Evolutionary conservation across 2,797 vertebrate species (phyloP).

Genomic region (Pseudomugil tenellus): DNA sequence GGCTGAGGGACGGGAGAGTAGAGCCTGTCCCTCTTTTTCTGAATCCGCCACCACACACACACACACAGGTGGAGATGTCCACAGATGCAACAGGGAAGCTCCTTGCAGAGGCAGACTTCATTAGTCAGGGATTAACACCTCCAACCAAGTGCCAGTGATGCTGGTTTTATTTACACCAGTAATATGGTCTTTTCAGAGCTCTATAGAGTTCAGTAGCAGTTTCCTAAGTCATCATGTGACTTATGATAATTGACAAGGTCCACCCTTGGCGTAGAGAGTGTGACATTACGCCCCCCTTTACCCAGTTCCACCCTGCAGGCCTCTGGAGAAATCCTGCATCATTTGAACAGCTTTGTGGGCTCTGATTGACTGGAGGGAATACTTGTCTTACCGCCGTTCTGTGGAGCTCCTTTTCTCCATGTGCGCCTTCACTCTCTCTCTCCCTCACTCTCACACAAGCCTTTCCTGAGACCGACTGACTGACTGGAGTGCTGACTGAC

Average conservation of each 20-base stretch:
- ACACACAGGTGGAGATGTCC: conserved; percentile 68
- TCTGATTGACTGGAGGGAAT: conserved; percentile 71
- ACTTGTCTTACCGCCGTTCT: conserved; percentile 56
- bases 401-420: conserved; percentile 33
- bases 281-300: conserved; percentile 63
- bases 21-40: conserved; percentile 73
- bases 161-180: conserved; percentile 74
- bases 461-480: conserved; percentile 52
- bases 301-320: conserved; percentile 48
- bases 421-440: conserved; percentile 43
- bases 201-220: conserved; percentile 37
- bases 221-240: conserved; percentile 56
- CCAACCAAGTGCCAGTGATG: conserved; percentile 63
- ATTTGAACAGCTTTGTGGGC: conserved; percentile 66
- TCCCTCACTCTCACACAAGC: conserved; percentile 21
- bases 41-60: conserved; percentile 52
- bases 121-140: conserved; percentile 85
- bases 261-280: conserved; percentile 47
- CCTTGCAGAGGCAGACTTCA: conserved; percentile 76
- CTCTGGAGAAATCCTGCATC: conserved; percentile 64
- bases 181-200: conserved; percentile 56
- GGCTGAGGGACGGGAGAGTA: conserved; percentile 74
- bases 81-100: conserved; percentile 65
- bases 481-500: conserved; percentile 71
- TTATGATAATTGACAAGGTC: conserved; percentile 67